Conservation (phyloP, 2,113 vertebrate species). For the Hippocampus guttulatus region DNA sequence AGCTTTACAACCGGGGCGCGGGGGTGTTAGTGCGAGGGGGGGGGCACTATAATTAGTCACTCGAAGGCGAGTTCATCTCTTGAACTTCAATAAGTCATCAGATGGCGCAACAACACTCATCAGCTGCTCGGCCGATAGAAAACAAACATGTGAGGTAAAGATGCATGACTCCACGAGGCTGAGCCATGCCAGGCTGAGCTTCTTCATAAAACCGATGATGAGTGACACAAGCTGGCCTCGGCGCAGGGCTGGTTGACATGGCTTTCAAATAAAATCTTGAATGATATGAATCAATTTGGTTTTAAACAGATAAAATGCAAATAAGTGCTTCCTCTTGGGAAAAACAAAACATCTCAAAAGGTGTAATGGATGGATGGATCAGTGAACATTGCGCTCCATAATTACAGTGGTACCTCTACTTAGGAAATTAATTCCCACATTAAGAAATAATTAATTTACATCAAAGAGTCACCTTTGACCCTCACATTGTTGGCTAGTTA, state of each 20-base stretch:
- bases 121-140: not conserved
- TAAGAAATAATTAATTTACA: too few relatives aligned
- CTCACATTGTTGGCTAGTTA: too few relatives aligned
- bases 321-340: too few relatives aligned
- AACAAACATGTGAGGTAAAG: constrained; percentile 39
- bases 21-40: not conserved
- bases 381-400: too few relatives aligned
- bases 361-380: too few relatives aligned
- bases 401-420: too few relatives aligned
- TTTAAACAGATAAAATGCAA: too few relatives aligned
- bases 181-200: constrained; percentile 2
- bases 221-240: constrained; percentile 12
- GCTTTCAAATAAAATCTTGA: not conserved
- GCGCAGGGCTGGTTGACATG: too few relatives aligned
- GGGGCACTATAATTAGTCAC: constrained; percentile 19
- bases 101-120: constrained; percentile 13
- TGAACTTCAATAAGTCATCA: constrained; percentile 7
- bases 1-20: not conserved
- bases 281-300: too few relatives aligned
- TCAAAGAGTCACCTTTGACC: too few relatives aligned
- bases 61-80: constrained; percentile 36
- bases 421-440: too few relatives aligned
- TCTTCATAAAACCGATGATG: constrained; percentile 27
- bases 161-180: constrained; percentile 27
- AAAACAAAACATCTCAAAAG: too few relatives aligned